Evolutionary conservation across 2,888 invertebrate species (phyloP), one percentile per base, ranked within the genome.

Genomic region (Lasioglossum marginatum): DNA sequence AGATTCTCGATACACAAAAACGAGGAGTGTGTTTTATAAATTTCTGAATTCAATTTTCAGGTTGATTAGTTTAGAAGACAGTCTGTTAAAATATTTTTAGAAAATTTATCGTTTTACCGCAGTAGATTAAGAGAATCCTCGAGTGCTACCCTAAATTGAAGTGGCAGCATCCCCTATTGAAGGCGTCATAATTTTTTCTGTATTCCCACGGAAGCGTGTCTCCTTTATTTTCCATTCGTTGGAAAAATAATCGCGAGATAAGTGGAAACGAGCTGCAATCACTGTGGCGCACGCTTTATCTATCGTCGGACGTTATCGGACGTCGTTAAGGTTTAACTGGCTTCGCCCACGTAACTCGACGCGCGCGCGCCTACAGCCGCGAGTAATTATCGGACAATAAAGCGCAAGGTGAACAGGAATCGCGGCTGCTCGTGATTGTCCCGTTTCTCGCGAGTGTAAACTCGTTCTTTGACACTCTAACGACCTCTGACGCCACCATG

Each of bases 361-460:
- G 75, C 83, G 82, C 84, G 66, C 68, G 68, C 68, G 68, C 88
- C 85, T 71, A 83, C 85, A 88, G 85, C 81, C 84, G 87, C 85
- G 89, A 88, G 89, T 91, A 91, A 91, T 91, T 91, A 91, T 91
- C 89, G 89, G 87, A 85, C 88, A 91, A 91, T 91, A 91, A 91
- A 91, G 86, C 78, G 86, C 87, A 87, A 87, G 87, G 87, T 90
- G 90, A 89, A 88, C 90, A 84, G 81, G 86, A 89, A 90, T 89
- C 86, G 73, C 48, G 72, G 71, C 75, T 68, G 72, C 77, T 87
- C 81, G 81, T 79, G 79, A 77, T 74, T 76, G 81, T 83, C 79
- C 37, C 79, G 80, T 74, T 57, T 77, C 34, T 63, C 75, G 68
- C 70, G 80, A 60, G 74, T 77, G 79, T 60, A 77, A 86, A 79